Evolutionary conservation across 2,113 vertebrate species (phyloP).

Genomic region (Tupaia chinensis): DNA sequence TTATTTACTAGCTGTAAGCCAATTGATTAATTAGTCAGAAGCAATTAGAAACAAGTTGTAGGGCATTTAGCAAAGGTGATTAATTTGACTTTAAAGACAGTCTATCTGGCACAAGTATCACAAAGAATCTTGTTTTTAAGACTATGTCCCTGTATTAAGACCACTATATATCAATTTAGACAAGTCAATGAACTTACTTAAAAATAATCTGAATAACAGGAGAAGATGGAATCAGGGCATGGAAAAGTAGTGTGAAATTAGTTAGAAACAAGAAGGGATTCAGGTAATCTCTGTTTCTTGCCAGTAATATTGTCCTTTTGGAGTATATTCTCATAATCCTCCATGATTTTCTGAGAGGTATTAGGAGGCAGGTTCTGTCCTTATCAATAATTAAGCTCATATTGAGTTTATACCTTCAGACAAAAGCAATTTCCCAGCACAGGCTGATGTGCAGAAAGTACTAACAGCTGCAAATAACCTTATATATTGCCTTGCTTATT

Average conservation of each 20-base stretch:
- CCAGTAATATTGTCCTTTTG: neutral
- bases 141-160: neutral
- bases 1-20: neutral
- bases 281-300: neutral
- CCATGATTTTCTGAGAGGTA: neutral
- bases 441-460: neutral
- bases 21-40: neutral
- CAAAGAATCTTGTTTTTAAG: neutral
- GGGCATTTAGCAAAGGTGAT: neutral
- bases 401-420: neutral
- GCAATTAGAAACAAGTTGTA: neutral
- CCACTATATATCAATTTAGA: neutral
- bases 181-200: neutral
- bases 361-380: neutral
- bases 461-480: neutral
- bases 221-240: neutral
- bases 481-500: neutral
- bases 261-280: neutral
- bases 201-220: neutral
- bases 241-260: neutral
- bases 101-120: neutral
- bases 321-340: neutral
- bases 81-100: neutral
- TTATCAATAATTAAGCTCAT: neutral
- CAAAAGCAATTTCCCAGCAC: neutral